Conservation (phyloP, 1,140 invertebrate genomes). For the Trichonephila clavata region DNA sequence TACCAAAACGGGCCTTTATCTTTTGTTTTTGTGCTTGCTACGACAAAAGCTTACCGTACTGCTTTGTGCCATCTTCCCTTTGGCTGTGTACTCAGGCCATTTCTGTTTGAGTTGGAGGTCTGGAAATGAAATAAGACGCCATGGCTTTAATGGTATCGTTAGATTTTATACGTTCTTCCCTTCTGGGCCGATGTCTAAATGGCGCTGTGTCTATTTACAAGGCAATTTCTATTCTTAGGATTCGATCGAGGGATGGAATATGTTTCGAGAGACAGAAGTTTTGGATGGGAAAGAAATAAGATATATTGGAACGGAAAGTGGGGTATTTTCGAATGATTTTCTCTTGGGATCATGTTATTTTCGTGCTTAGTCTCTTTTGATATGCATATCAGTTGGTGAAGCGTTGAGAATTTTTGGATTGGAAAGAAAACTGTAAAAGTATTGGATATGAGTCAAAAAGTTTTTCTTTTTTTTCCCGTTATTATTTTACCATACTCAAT, state of each 20-base stretch:
- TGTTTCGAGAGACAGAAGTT: not conserved
- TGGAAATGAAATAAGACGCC: conserved; percentile 2
- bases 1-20: not conserved
- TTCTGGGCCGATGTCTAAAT: not conserved
- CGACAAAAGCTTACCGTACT: not conserved
- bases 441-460: no score
- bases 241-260: not conserved
- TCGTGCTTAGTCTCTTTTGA: not conserved
- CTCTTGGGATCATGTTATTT: not conserved
- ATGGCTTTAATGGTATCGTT: not conserved
- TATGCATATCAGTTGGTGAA: not conserved
- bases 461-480: no score
- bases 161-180: not conserved
- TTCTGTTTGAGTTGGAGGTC: not conserved
- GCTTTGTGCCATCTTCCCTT: not conserved
- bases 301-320: not conserved
- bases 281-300: not conserved
- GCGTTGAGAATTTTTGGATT: no score
- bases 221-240: not conserved
- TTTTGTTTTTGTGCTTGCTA: not conserved
- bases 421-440: no score
- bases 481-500: no score
- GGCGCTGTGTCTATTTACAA: not conserved
- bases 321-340: not conserved
- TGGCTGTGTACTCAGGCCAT: not conserved